These are phyloP conservation scores for Erpobdella octoculata DNA, from an alignment of 2,888 invertebrate genomes.

Conservation along the genomic window DNA sequence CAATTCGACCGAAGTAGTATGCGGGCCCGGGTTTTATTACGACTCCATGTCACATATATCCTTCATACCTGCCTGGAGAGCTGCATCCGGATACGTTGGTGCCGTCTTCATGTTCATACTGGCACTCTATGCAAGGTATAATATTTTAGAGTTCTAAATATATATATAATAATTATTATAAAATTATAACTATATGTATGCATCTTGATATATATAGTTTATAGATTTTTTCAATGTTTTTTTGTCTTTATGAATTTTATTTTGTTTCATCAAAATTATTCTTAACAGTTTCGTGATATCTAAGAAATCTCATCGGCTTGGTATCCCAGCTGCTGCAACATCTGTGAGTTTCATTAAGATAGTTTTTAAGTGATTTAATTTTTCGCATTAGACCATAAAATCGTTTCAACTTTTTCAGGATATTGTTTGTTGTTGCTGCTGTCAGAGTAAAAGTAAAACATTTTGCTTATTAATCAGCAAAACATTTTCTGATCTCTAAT, in stretches of 20 bases:
- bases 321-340: not conserved
- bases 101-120: conserved; percentile 51
- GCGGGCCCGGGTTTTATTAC: not conserved
- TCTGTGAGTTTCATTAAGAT: not conserved
- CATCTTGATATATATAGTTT: not conserved
- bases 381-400: not conserved
- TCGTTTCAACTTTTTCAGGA: not conserved
- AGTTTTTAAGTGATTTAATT: not conserved
- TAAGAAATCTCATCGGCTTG: not conserved
- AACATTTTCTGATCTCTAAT: not conserved
- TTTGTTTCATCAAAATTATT: too few species aligned
- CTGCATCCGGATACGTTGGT: conserved; percentile 52
- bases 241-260: too few species aligned
- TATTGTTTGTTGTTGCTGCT: conserved; percentile 34
- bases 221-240: not conserved
- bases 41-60: not conserved
- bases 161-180: not conserved
- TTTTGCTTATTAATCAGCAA: not conserved
- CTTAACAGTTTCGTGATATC: conserved; percentile 4
- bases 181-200: not conserved
- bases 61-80: conserved; percentile 39
- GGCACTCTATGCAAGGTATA: conserved; percentile 49
- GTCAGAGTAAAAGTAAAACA: conserved; percentile 27
- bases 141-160: not conserved
- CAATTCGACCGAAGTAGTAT: not conserved